Conservation (phyloP, 2,113 vertebrate genomes). For the Heloderma charlesbogerti region DNA sequence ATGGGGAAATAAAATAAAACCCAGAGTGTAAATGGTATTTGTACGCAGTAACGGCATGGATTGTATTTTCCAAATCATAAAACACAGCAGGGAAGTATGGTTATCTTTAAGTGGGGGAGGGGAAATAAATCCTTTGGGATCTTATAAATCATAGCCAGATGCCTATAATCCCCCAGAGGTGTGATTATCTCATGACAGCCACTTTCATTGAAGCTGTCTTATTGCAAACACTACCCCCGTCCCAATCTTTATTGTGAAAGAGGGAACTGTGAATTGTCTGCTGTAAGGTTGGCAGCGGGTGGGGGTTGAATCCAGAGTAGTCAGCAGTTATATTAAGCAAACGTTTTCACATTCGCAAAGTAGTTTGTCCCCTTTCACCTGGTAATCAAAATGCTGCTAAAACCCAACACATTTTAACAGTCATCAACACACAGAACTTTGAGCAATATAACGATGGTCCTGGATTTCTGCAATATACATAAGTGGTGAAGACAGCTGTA, state of each 20-base stretch:
- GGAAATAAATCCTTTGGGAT: constrained; percentile 50
- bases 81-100: constrained; percentile 46
- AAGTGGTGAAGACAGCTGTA: background rate
- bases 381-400: background rate
- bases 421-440: too few relatives aligned
- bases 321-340: background rate
- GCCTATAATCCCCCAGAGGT: constrained; percentile 64
- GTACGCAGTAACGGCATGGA: constrained; percentile 41
- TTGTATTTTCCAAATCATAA: constrained; percentile 56
- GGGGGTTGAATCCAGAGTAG: background rate
- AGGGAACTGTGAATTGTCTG: background rate
- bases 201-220: constrained; percentile 55
- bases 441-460: background rate
- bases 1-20: constrained; percentile 45
- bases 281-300: background rate
- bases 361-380: background rate
- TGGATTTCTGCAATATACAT: background rate
- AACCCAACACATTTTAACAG: background rate
- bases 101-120: constrained; percentile 46
- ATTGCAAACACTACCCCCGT: constrained; percentile 36
- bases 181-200: constrained; percentile 63
- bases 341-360: background rate
- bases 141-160: constrained; percentile 67
- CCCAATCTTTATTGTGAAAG: constrained; percentile 15
- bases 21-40: constrained; percentile 41